Conservation (phyloP, 2,113 vertebrate genomes). For the Catagonus wagneri region DNA sequence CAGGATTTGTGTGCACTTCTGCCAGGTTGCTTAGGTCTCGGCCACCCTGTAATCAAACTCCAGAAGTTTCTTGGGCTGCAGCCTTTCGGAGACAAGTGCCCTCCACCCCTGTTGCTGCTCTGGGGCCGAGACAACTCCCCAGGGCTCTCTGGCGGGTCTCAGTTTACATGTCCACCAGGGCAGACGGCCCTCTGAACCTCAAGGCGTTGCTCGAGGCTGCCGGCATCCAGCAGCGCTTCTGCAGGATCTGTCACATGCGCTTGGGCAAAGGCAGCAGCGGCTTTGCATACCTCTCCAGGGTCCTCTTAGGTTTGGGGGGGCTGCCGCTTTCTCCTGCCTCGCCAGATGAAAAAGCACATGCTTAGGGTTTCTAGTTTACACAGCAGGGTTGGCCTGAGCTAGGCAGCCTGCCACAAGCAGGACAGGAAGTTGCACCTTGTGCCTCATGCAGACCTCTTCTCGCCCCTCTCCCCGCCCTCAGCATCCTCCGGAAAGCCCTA, state of each 20-base stretch:
- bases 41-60: background rate
- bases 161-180: background rate
- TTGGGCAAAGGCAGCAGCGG: background rate
- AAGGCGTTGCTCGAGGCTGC: background rate
- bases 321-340: background rate
- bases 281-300: background rate
- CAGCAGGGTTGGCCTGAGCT: background rate
- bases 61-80: background rate
- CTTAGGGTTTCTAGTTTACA: background rate
- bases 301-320: background rate
- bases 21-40: background rate
- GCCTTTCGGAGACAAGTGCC: background rate
- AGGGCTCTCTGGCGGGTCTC: background rate
- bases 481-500: constrained; percentile 93
- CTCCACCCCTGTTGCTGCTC: background rate
- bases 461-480: constrained; percentile 69
- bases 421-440: background rate
- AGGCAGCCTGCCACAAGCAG: background rate
- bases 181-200: background rate
- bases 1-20: background rate
- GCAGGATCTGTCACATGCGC: accelerated
- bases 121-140: background rate
- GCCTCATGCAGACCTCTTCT: background rate
- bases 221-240: background rate
- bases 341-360: background rate